phyloP scores from a whole-genome alignment of 2,113 vertebrate genomes.

The Atherinomorus stipes region DNA sequence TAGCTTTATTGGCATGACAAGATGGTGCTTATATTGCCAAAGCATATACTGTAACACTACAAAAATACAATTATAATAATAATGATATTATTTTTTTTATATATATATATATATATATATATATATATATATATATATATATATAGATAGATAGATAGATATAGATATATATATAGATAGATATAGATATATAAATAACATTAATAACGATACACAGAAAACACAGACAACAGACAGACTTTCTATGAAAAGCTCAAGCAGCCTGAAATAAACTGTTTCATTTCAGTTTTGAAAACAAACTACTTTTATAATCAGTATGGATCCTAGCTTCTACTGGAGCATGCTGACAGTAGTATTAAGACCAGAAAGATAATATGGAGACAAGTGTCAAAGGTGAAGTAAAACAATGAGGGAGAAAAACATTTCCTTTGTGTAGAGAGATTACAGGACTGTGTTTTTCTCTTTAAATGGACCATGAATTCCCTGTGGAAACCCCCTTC shows the following conservation, averaged over 20 bases:
- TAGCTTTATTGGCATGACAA: too few species aligned
- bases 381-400: background rate
- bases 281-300: background rate
- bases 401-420: background rate
- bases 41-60: too few species aligned
- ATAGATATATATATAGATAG: too few species aligned
- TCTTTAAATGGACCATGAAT: background rate
- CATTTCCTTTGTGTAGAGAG: background rate
- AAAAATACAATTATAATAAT: too few species aligned
- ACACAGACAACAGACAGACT: background rate
- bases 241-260: background rate
- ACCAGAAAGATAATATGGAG: background rate
- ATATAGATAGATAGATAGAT: too few species aligned
- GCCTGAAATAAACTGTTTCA: background rate
- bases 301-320: background rate
- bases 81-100: too few species aligned
- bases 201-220: too few species aligned
- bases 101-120: too few species aligned
- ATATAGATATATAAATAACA: too few species aligned
- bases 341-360: background rate
- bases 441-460: background rate
- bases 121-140: too few species aligned
- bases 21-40: too few species aligned
- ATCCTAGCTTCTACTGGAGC: background rate
- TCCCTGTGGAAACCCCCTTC: conserved; percentile 38